These are phyloP conservation scores for Enteromius afrohamiltoni DNA, from an alignment of 2,797 vertebrate genomes.

Conservation along the genomic window DNA sequence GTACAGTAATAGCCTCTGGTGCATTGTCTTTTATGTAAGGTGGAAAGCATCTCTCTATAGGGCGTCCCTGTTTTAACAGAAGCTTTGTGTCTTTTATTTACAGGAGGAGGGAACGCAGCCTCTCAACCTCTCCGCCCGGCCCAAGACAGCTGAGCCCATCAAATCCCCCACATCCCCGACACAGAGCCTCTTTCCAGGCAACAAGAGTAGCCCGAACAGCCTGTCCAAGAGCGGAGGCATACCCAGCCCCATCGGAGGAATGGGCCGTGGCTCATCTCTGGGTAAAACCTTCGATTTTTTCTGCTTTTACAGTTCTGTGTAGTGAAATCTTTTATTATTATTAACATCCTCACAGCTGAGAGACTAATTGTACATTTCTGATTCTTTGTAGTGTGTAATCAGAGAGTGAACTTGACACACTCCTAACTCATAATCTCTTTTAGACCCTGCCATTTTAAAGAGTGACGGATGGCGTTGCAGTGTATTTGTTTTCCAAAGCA, in stretches of 20 bases:
- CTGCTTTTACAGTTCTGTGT: neutral
- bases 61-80: slow-evolving; percentile 69
- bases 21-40: slow-evolving; percentile 84
- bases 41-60: slow-evolving; percentile 79
- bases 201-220: slow-evolving; percentile 85
- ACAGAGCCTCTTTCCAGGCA: slow-evolving; percentile 84
- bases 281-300: slow-evolving; percentile 72
- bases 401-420: slow-evolving; percentile 46
- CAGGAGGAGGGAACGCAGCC: slow-evolving; percentile 89
- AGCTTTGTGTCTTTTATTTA: slow-evolving; percentile 39
- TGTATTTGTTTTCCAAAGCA: slow-evolving; percentile 62
- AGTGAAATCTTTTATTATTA: slow-evolving; percentile 2
- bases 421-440: slow-evolving; percentile 51
- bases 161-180: slow-evolving; percentile 87
- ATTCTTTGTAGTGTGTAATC: slow-evolving; percentile 39
- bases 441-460: slow-evolving; percentile 46
- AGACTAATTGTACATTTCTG: slow-evolving; percentile 30
- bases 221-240: slow-evolving; percentile 82
- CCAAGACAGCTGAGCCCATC: slow-evolving; percentile 85
- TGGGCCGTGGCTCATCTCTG: slow-evolving; percentile 86
- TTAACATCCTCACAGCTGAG: neutral
- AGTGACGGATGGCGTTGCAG: slow-evolving; percentile 34
- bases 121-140: slow-evolving; percentile 87
- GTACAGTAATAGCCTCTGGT: slow-evolving; percentile 78
- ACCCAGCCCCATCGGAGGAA: slow-evolving; percentile 81